Conservation (phyloP, 2,797 vertebrate genomes). For the Coendou prehensilis region DNA sequence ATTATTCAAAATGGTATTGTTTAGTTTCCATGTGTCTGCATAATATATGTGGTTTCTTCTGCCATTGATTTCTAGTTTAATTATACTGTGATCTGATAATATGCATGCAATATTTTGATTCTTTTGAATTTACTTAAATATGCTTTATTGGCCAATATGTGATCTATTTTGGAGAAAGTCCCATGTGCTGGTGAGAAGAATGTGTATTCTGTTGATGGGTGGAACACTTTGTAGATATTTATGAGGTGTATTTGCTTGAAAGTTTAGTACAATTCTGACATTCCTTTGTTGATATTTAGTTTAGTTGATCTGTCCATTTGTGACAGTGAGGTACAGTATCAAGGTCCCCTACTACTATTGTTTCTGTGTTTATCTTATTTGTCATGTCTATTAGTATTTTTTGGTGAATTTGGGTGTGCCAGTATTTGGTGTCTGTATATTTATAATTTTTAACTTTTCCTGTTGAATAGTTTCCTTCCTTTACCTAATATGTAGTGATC, state of each 20-base stretch:
- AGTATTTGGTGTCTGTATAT: neutral
- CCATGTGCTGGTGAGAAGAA: neutral
- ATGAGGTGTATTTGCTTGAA: neutral
- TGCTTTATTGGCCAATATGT: neutral
- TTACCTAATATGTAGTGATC: neutral
- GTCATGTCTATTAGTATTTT: neutral
- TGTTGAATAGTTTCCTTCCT: neutral
- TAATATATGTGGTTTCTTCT: neutral
- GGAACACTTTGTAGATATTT: neutral
- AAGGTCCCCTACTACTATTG: neutral
- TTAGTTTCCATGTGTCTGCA: neutral
- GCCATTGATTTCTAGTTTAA: too few relatives aligned
- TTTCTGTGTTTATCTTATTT: neutral
- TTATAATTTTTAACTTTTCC: neutral
- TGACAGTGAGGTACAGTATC: neutral
- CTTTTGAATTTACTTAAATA: neutral
- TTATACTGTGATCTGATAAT: neutral
- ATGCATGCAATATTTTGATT: neutral
- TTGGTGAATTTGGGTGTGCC: neutral
- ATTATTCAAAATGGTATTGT: neutral
- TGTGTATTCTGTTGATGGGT: neutral
- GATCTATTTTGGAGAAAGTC: neutral
- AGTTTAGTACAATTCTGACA: neutral
- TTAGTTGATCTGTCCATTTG: neutral
- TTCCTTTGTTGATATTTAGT: too few relatives aligned